Evolutionary conservation across 2,797 vertebrate species (phyloP).

Genomic region (Crocodylus rhombifer): DNA sequence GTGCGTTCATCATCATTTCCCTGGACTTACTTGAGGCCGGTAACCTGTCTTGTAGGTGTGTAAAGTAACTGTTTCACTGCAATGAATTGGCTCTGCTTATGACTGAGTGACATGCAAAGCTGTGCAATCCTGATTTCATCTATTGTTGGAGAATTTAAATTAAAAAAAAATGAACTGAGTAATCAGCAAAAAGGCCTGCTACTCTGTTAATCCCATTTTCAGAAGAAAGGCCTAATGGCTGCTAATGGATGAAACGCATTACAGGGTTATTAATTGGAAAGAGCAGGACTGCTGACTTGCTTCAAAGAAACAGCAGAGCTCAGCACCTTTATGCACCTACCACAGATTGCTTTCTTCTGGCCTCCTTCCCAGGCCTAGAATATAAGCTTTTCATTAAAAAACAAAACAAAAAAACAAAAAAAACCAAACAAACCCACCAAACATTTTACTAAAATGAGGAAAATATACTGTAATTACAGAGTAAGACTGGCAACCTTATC

Average conservation of each 20-base stretch:
- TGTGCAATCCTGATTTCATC: background rate
- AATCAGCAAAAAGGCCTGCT: conserved; percentile 7
- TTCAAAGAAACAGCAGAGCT: conserved; percentile 71
- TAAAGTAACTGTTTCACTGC: background rate
- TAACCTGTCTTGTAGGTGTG: background rate
- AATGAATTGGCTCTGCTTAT: conserved; percentile 11
- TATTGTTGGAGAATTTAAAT: background rate
- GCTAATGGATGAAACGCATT: conserved; percentile 66
- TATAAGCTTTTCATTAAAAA: conserved; percentile 63
- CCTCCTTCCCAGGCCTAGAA: conserved; percentile 56
- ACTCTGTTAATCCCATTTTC: conserved; percentile 46
- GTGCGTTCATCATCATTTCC: background rate
- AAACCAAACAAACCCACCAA: background rate
- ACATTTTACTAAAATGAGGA: conserved; percentile 53
- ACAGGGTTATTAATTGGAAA: conserved; percentile 71
- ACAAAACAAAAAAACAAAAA: background rate
- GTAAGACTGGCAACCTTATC: background rate
- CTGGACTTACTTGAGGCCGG: background rate
- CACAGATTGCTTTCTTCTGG: conserved; percentile 71
- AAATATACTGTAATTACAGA: conserved; percentile 36
- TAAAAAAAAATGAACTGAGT: conserved; percentile 11
- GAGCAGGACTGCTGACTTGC: conserved; percentile 74
- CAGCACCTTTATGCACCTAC: conserved; percentile 72
- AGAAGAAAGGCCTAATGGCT: conserved; percentile 51
- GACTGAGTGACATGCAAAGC: conserved; percentile 9